Conservation (phyloP, 37 sponge, comb jelly and placozoan species). For the Halisarca cf. caerulea region DNA sequence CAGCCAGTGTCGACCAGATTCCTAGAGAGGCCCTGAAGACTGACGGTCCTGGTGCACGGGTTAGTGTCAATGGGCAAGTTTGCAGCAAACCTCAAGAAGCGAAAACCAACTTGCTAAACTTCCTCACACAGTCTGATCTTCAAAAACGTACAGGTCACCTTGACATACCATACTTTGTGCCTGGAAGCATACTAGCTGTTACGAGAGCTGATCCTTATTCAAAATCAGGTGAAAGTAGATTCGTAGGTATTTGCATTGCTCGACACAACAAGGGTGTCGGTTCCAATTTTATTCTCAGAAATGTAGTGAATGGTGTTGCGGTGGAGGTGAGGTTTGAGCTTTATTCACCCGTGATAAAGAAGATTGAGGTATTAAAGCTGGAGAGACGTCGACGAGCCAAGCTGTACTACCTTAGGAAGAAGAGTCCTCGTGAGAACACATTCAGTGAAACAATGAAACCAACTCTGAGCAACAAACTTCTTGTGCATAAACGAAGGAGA, state of each 20-base stretch:
- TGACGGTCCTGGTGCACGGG: neutral
- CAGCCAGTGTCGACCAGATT: neutral
- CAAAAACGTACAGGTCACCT: constrained; percentile 38
- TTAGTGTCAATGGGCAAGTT: constrained; percentile 10
- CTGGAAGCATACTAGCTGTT: constrained; percentile 74
- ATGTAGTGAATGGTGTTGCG: constrained; percentile 67
- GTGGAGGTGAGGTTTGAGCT: constrained; percentile 83
- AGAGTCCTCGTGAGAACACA: constrained; percentile 63
- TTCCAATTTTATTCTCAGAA: constrained; percentile 73
- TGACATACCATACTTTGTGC: constrained; percentile 66
- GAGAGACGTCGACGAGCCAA: constrained; percentile 75
- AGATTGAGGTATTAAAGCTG: constrained; percentile 80
- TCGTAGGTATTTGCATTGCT: constrained; percentile 89
- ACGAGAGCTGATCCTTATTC: constrained; percentile 70
- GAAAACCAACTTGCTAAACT: constrained; percentile 72
- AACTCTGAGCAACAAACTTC: neutral
- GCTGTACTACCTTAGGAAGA: constrained; percentile 84
- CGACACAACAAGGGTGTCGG: constrained; percentile 68
- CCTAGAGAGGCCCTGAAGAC: neutral
- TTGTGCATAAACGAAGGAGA: neutral
- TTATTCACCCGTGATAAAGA: constrained; percentile 69
- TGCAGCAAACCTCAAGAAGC: constrained; percentile 61
- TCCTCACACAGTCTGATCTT: constrained; percentile 65
- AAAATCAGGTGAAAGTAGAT: constrained; percentile 51
- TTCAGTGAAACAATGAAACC: constrained; percentile 68